Evolutionary conservation across 2,888 invertebrate species (phyloP), one percentile per base, ranked within the genome.

Genomic region (Meiosimyza decipiens): DNA sequence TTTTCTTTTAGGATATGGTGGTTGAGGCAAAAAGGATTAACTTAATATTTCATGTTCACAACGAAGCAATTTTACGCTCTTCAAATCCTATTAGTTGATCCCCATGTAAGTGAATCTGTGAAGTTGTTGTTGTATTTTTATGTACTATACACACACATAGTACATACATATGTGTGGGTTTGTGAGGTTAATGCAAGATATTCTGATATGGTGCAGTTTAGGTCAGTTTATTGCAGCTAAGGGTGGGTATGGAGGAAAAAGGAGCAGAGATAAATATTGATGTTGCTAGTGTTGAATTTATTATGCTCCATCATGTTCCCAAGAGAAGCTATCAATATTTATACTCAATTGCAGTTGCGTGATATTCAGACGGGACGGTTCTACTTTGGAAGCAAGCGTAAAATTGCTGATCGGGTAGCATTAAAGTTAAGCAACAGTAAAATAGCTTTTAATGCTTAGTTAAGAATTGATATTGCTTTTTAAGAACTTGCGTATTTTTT

Each of bases 11-110:
- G 62, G 70, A 70, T 70, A 62, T 70, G 62, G 62, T 40, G 70
- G 62, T 68, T 59, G 57, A 49, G 15, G 68, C 66, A 68, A 47
- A 82, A 86, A 84, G 86, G 86, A 86, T 86, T 85, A 86, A 85
- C 85, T 86, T 85, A 86, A 86, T 86, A 85, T 86, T 86, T 86
- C 83, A 86, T 86, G 86, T 86, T 86, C 86, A 85, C 86, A 86
- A 84, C 84, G 86, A 86, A 86, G 86, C 86, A 86, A 86, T 86
- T 86, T 86, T 86, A 86, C 86, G 86, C 86, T 86, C 85, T 86
- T 86, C 86, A 86, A 86, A 86, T 86, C 86, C 86, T 85, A 86
- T 86, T 86, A 86, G 86, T 86, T 85, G 85, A 84, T 84, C 84
- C 85, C 84, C 80, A 80, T 81, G 81, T 83, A 83, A 81, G 82